Evolutionary conservation across 2,113 vertebrate species (phyloP).

Genomic region (Brevimyrus niger): DNA sequence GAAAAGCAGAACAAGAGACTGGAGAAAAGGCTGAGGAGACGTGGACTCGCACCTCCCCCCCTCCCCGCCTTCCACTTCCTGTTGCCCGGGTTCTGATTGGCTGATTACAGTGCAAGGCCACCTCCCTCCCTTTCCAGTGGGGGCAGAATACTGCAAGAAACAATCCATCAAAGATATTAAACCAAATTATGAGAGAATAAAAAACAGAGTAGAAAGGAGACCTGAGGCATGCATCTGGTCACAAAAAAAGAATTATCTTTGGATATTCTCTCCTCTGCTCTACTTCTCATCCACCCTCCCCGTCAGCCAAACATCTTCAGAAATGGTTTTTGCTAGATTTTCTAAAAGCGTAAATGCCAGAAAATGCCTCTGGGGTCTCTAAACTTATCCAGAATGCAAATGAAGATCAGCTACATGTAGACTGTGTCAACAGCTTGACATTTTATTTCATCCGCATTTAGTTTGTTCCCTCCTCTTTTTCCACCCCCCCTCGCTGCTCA

Average conservation of each 20-base stretch:
- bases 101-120: not conserved
- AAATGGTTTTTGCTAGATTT: not conserved
- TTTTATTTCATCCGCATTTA: not conserved
- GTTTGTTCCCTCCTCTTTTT: not conserved
- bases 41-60: not conserved
- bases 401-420: not conserved
- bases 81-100: conserved; percentile 12
- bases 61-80: not conserved
- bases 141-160: not conserved
- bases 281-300: not conserved
- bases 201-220: not conserved
- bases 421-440: not conserved
- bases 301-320: not conserved
- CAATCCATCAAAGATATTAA: conserved; percentile 18
- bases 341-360: not conserved
- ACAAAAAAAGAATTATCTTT: not conserved
- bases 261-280: not conserved
- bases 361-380: not conserved
- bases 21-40: not conserved
- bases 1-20: not conserved
- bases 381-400: not conserved
- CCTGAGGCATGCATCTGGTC: conserved; percentile 5
- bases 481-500: not conserved
- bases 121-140: not conserved
- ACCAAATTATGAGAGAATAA: conserved; percentile 15